Base-by-base conservation (phyloP, 2,797 vertebrate species). In the Ataeniobius toweri region DNA sequence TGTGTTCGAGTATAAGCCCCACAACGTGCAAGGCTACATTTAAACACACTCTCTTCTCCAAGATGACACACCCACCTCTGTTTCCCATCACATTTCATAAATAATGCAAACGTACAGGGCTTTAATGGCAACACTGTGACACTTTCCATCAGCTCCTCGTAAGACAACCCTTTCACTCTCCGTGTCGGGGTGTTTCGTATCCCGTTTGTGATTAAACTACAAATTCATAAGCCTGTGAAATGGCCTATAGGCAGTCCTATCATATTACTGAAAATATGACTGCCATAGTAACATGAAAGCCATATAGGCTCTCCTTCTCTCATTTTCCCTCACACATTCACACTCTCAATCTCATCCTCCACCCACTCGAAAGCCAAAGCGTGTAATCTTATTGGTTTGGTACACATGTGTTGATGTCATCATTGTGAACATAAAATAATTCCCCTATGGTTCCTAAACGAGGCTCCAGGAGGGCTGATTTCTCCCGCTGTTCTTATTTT, bases 361-460 rank as follows among this genome's bases (percentile, higher is more conserved):
- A 88, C 93, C 94, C 93, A 94, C 94, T 89, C 83, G n/a, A 90
- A 92, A 92, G 90, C 93, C 83, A 76, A 88, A 92, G 92, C 90
- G 87, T 93, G 91, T 94, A 94, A 94, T 94, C 89, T 88, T 86
- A 88, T 93, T 94, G 89, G 91, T 92, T 91, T 89, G 8, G 76
- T 93, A 89, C 91, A 94, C 92, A 91, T 87, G 89, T 94, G 93
- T 91, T 90, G 91, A 93, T 95, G 93, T 92, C 94, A 93, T 94
- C 90, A 88, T 89, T 86, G 92, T 91, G 89, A 93, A 87, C 84
- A 83, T 82, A 71, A 88, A 83, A 90, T 91, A 85, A 88, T 90
- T 88, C 84, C 84, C 89, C 80, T 80, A 71, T 85, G 85, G 78
- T 89, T 90, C 77, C 78, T 77, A 76, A 88, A 82, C 59, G 28